Evolutionary conservation across 2,113 vertebrate species (phyloP).

Genomic region (Ceuthmochares aereus): DNA sequence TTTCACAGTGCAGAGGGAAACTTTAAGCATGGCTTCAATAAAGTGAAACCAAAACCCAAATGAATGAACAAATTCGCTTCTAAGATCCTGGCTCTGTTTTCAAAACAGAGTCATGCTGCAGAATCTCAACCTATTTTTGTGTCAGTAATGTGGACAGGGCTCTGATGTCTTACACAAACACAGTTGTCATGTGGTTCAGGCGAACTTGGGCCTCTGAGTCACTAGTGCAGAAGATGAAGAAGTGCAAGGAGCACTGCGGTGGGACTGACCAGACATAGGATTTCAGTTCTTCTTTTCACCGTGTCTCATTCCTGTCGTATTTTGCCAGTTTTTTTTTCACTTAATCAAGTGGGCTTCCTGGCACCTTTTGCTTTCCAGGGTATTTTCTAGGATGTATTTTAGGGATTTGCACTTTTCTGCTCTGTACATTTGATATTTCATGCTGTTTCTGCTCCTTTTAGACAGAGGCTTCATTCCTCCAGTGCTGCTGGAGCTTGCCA

Average conservation of each 20-base stretch:
- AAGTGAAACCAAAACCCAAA: not conserved
- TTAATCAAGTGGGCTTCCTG: not conserved
- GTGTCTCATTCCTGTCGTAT: not conserved
- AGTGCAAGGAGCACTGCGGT: fast-evolving
- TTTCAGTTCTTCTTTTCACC: not conserved
- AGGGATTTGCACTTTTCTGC: not conserved
- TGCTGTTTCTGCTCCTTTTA: not conserved
- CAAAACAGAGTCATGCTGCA: not conserved
- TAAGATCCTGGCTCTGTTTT: not conserved
- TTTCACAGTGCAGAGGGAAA: not conserved
- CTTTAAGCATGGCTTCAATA: not conserved
- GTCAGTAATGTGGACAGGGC: not conserved
- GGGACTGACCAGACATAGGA: not conserved
- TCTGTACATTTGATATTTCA: not conserved
- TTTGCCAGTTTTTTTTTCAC: not conserved
- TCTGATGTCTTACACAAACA: not conserved
- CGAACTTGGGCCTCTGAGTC: not conserved
- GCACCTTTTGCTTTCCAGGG: not conserved
- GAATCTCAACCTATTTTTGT: not conserved
- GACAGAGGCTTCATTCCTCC: not conserved
- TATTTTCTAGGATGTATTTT: not conserved
- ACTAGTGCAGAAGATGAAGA: not conserved
- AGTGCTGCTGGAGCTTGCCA: not conserved
- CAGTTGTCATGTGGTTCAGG: not conserved
- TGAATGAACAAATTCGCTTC: not conserved